A percentile compares a stretch with the other conserved stretches of the same genome.
phyloP scores from a whole-genome alignment of 2,113 vertebrate genomes.

The Amblyopsis rosae region DNA sequence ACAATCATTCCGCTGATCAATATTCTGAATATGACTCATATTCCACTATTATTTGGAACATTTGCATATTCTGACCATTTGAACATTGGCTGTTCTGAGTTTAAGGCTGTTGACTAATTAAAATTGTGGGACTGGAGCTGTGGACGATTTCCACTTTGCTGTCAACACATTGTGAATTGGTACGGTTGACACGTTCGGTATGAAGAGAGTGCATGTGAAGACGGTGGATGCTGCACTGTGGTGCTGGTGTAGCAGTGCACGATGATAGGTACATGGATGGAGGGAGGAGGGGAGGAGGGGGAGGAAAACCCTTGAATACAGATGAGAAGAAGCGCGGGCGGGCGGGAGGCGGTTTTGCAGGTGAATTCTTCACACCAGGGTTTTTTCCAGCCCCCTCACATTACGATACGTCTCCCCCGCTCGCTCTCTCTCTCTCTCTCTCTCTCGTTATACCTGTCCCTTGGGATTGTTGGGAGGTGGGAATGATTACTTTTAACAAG shows the following conservation, averaged over 20 bases:
- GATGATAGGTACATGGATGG: slow-evolving; percentile 59
- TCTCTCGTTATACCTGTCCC: slow-evolving; percentile 2
- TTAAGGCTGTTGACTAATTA: no score
- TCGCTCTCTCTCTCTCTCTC: slow-evolving; percentile 18
- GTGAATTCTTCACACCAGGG: slow-evolving; percentile 58
- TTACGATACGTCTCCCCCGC: slow-evolving; percentile 46
- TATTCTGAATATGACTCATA: no score
- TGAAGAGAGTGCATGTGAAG: no score
- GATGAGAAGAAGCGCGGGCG: slow-evolving; percentile 48
- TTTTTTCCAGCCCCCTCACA: slow-evolving; percentile 67
- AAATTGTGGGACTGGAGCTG: background rate
- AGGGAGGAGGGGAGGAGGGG: slow-evolving; percentile 28
- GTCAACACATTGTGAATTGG: no score
- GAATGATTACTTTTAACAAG: slow-evolving; percentile 67
- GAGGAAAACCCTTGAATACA: slow-evolving; percentile 53
- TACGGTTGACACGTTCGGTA: no score
- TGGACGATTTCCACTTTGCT: no score
- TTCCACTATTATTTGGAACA: no score
- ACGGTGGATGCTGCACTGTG: slow-evolving; percentile 64
- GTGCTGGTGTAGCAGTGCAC: slow-evolving; percentile 73
- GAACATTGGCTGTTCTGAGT: no score
- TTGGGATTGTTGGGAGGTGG: slow-evolving; percentile 53
- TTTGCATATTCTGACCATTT: no score
- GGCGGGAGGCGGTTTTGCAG: slow-evolving; percentile 45
- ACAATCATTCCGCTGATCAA: no score